These are phyloP conservation scores for Calliphora vomitoria DNA, from an alignment of 2,888 invertebrate species.

Conservation along the genomic window DNA sequence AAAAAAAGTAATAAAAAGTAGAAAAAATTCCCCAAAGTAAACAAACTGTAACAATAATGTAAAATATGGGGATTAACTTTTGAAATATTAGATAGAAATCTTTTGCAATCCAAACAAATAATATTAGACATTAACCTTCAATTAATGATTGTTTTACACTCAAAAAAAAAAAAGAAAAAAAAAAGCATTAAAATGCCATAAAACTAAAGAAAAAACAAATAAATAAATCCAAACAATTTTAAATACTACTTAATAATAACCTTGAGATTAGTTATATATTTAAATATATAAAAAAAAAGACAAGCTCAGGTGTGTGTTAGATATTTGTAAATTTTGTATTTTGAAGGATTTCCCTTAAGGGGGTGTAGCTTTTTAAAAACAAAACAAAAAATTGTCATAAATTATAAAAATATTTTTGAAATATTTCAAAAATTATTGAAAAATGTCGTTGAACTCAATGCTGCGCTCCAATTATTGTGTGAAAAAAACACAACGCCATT, in stretches of 20 bases:
- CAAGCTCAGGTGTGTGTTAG: no score
- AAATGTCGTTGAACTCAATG: conserved; percentile 67
- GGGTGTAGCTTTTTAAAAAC: no score
- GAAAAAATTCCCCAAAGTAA: conserved; percentile 21
- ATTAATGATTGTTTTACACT: conserved; percentile 18
- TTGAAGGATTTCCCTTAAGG: no score
- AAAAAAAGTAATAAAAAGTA: background rate
- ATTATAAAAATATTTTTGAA: no score
- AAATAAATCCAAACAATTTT: background rate
- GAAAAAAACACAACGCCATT: conserved; percentile 37
- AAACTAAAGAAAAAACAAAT: background rate
- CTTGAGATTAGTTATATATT: conserved; percentile 25
- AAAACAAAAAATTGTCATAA: no score
- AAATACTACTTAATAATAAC: background rate
- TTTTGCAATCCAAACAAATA: background rate
- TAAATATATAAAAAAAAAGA: no score
- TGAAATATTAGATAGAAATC: conserved; percentile 18
- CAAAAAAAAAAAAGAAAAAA: background rate
- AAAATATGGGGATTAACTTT: conserved; percentile 29
- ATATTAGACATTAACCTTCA: conserved; percentile 42
- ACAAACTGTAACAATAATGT: background rate
- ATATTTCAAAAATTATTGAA: conserved; percentile 49
- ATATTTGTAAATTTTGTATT: no score
- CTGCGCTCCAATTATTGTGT: conserved; percentile 61
- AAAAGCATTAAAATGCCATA: conserved; percentile 7